These are phyloP conservation scores for Sebastes taczanowskii DNA, from an alignment of 2,797 vertebrate species.

Conservation along the genomic window DNA sequence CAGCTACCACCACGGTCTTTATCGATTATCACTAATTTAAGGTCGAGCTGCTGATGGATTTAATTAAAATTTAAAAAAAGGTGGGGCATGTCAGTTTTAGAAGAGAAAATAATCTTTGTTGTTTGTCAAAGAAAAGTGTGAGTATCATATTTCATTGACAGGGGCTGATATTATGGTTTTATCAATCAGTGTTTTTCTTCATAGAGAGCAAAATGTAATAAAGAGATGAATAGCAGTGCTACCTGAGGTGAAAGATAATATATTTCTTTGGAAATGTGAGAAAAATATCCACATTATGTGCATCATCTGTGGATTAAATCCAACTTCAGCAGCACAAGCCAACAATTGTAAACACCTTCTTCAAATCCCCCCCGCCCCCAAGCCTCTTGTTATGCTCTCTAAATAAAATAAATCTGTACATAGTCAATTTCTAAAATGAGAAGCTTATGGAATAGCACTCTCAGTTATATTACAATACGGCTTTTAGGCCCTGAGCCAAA, in stretches of 20 bases:
- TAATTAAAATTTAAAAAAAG: constrained; percentile 41
- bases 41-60: constrained; percentile 1
- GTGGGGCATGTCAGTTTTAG: neutral
- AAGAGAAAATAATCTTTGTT: neutral
- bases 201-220: neutral
- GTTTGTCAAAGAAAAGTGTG: neutral
- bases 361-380: constrained; percentile 32
- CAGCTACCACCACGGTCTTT: neutral
- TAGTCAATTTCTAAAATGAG: constrained; percentile 54
- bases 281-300: neutral
- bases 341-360: constrained; percentile 52
- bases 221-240: neutral
- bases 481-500: constrained; percentile 26
- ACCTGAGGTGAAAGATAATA: neutral
- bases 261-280: neutral
- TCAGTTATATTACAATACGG: constrained; percentile 51
- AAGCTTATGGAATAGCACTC: constrained; percentile 59
- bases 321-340: constrained; percentile 6
- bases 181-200: neutral
- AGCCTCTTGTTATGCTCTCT: constrained; percentile 41
- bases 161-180: neutral
- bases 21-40: constrained; percentile 44
- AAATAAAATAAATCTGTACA: constrained; percentile 55
- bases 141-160: neutral
- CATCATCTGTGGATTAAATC: constrained; percentile 7